Base-by-base conservation (phyloP, 2,888 invertebrate species). In the Elmis aenea region DNA sequence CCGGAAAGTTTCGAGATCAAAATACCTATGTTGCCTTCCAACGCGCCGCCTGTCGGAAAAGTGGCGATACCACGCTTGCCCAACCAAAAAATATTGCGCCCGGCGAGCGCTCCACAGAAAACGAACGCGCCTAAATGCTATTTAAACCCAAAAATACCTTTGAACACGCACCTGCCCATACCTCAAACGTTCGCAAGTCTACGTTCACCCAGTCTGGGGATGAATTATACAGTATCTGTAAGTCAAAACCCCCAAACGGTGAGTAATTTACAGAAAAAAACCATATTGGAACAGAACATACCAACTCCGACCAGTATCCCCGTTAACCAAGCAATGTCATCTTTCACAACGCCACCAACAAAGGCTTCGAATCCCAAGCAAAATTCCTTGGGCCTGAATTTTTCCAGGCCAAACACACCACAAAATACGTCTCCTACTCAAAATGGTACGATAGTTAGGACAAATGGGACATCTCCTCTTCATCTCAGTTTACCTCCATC, bases 161-260 rank as follows among this genome's bases (percentile, higher is more conserved):
- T n/a, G n/a, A n/a, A n/a, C n/a, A n/a, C n/a, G n/a, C n/a, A n/a
- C n/a, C n/a, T n/a, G 29, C 41, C 49, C 20, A 41, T 38, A 21
- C 38, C 54, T 14, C 55, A 58, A 42, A 58, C 54, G 4, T 34
- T 50, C 9, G 41, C 54, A 4, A 62, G 54, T 31, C 27, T 66
- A 23, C 66, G 63, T 42, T 67, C 67, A 9, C 51, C 59, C 18
- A 61, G 59, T 43, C 40, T 67, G 4, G 66, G 66, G 1, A 42
- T 67, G 45, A 67, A 66, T 41, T 67, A 67, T 34, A 62, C 64
- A 0, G 64, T 67, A 5, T 67, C 67, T 1, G 48, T 57, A 1
- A 43, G 41, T 12, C 51, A 54, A 43, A 36, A 39, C 8, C 8
- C 18, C 5, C 18, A 5, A 8, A 18, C 5, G 18, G 18, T 8